Conservation (phyloP, 2,888 invertebrate species). For the Drosophila sordidula region DNA sequence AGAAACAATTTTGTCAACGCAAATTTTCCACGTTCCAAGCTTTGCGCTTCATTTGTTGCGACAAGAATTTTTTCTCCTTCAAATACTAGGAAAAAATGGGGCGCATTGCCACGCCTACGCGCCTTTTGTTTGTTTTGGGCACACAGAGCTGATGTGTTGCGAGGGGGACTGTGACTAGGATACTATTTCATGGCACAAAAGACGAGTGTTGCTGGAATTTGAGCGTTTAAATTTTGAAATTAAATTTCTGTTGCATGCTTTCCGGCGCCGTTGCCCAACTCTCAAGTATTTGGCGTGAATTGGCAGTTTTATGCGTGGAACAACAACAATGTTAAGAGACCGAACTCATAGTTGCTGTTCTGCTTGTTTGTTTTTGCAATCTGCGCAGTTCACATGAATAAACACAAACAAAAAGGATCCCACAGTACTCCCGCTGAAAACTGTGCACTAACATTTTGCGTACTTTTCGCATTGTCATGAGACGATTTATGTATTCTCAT, state of each 20-base stretch:
- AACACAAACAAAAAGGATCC: constrained; percentile 32
- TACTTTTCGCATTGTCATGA: constrained; percentile 48
- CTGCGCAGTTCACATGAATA: constrained; percentile 54
- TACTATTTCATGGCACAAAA: constrained; percentile 5
- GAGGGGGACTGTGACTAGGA: constrained; percentile 6
- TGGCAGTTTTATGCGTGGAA: constrained; percentile 33
- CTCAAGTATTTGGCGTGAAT: constrained; percentile 24
- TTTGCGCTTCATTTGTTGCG: constrained; percentile 47
- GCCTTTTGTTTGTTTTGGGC: constrained; percentile 31
- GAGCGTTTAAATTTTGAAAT: constrained; percentile 43
- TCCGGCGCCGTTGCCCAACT: constrained; percentile 1
- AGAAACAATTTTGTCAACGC: constrained; percentile 36
- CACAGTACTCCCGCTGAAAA: constrained; percentile 11
- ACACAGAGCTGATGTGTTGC: not conserved
- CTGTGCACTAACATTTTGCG: constrained; percentile 27
- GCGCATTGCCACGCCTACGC: constrained; percentile 17
- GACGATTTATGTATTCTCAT: constrained; percentile 45
- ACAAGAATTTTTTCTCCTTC: constrained; percentile 20
- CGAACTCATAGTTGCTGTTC: constrained; percentile 11
- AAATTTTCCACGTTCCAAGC: constrained; percentile 20
- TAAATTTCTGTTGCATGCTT: constrained; percentile 40
- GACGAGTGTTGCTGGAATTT: constrained; percentile 16
- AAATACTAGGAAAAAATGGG: constrained; percentile 15
- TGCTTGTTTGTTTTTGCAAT: constrained; percentile 45
- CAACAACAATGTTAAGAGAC: not conserved